phyloP scores from a whole-genome alignment of 2,797 vertebrate species.

The Lerista edwardsae region DNA sequence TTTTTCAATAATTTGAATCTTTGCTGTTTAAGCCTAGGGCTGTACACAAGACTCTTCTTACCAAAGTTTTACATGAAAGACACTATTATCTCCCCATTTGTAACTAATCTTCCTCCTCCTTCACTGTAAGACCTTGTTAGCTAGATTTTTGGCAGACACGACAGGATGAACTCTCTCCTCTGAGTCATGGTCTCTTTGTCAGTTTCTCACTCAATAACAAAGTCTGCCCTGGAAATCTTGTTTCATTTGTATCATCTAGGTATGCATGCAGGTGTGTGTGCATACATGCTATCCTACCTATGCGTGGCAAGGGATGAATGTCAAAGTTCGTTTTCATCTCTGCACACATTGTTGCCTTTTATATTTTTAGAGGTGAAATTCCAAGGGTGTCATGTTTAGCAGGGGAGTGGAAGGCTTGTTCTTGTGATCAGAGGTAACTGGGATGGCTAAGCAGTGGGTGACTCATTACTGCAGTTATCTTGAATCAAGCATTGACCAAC shows the following conservation, averaged over 20 bases:
- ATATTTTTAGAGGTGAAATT: not conserved
- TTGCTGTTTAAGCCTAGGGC: not conserved
- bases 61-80: slow-evolving; percentile 3
- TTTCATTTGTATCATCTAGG: not conserved
- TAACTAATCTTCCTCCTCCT: not conserved
- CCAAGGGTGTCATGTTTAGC: not conserved
- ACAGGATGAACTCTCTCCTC: not conserved
- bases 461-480: not conserved
- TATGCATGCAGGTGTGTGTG: not conserved
- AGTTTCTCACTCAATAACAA: not conserved
- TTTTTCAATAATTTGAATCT: slow-evolving; percentile 24
- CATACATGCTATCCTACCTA: not conserved
- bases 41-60: not conserved
- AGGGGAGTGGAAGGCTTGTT: too few relatives aligned
- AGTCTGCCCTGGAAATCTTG: not conserved
- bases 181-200: not conserved
- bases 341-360: not conserved
- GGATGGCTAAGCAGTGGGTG: not conserved
- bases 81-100: not conserved
- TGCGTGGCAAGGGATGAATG: not conserved
- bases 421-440: not conserved
- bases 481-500: not conserved
- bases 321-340: not conserved
- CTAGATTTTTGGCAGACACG: not conserved
- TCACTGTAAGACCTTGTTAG: not conserved